Percentiles rank a stretch among this genome's conserved stretches.
Evolutionary conservation across 2,797 vertebrate genomes (phyloP).

Genomic region (Eulemur albifrons): DNA sequence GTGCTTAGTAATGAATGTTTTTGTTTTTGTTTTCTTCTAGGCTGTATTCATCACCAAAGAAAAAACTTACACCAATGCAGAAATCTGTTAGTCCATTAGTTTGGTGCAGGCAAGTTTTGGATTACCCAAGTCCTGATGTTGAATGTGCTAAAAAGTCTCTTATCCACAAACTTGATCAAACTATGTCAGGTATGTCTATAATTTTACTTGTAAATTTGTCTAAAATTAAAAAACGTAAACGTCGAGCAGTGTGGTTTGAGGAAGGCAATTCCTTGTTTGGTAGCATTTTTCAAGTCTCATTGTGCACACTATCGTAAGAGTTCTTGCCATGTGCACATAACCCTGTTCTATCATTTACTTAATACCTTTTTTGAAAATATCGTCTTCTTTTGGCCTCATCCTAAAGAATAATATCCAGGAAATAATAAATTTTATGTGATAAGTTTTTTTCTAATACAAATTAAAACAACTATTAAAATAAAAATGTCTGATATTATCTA

Average conservation of each 20-base stretch:
- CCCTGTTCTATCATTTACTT: background rate
- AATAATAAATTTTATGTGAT: background rate
- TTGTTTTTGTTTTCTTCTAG: slow-evolving; percentile 81
- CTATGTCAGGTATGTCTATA: slow-evolving; percentile 92
- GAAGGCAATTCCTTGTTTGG: background rate
- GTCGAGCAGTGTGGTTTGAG: background rate
- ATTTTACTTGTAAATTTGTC: slow-evolving; percentile 50
- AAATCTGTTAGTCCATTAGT: slow-evolving; percentile 94
- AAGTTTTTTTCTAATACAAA: background rate
- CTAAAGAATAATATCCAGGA: background rate
- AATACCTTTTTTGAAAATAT: background rate
- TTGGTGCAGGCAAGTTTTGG: slow-evolving; percentile 97
- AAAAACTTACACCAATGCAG: slow-evolving; percentile 92
- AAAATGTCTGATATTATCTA: background rate
- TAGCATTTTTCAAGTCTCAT: background rate
- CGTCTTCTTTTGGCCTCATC: background rate
- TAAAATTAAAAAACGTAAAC: background rate
- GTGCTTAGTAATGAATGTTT: slow-evolving; percentile 45
- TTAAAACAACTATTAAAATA: background rate
- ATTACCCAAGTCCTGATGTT: slow-evolving; percentile 97
- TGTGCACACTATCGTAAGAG: background rate
- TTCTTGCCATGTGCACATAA: background rate
- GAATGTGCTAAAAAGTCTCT: slow-evolving; percentile 98
- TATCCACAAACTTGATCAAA: slow-evolving; percentile 97
- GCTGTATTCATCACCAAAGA: slow-evolving; percentile 95